These are phyloP conservation scores for Neomorphus geoffroyi DNA, from an alignment of 2,797 vertebrate species.

Conservation along the genomic window DNA sequence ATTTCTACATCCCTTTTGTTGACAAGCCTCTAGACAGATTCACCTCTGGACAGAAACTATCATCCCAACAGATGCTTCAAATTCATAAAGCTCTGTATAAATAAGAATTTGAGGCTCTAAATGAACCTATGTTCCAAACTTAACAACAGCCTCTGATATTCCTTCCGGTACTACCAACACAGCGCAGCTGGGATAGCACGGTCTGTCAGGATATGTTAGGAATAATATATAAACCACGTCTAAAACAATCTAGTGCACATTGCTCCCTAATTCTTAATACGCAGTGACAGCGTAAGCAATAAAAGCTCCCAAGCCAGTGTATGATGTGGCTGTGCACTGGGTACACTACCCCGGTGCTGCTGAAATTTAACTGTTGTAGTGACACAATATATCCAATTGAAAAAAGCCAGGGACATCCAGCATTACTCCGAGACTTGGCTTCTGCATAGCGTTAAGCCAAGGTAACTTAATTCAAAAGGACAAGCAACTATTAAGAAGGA, in stretches of 20 bases:
- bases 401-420: neutral
- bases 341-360: neutral
- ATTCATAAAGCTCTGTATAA: neutral
- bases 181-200: neutral
- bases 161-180: neutral
- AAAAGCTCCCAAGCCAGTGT: neutral
- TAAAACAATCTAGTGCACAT: neutral
- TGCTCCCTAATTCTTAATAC: conserved; percentile 4
- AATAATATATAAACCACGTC: neutral
- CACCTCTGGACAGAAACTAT: neutral
- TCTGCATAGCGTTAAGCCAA: neutral
- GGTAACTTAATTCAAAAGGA: neutral
- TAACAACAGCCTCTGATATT: neutral
- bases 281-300: neutral
- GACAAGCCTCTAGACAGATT: neutral
- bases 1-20: neutral
- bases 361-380: neutral
- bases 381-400: neutral
- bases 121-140: neutral
- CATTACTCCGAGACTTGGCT: neutral
- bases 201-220: conserved; percentile 12
- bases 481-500: neutral
- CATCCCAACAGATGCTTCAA: neutral
- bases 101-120: neutral
- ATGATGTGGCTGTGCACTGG: neutral